Evolutionary conservation across 2,797 vertebrate species (phyloP).

Genomic region (Streptopelia turtur): DNA sequence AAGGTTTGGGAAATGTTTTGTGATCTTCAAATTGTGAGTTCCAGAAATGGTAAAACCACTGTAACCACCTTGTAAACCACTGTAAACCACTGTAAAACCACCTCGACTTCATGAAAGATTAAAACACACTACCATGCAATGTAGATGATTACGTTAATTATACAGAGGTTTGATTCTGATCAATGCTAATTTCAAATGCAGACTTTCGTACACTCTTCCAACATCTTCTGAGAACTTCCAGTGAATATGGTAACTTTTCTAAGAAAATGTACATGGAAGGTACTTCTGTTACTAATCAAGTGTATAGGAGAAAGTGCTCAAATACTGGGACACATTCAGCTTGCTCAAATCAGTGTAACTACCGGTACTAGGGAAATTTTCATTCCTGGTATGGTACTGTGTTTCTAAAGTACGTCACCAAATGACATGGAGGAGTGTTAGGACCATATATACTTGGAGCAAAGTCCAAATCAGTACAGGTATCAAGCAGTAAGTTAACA

Average conservation of each 20-base stretch:
- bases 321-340: neutral
- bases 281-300: neutral
- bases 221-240: neutral
- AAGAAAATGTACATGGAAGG: neutral
- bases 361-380: neutral
- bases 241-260: neutral
- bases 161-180: neutral
- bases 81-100: too few relatives aligned
- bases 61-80: neutral
- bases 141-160: neutral
- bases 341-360: neutral
- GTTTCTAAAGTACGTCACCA: neutral
- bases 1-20: neutral
- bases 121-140: neutral
- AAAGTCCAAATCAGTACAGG: neutral
- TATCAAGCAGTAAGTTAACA: neutral
- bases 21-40: neutral
- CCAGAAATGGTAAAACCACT: neutral
- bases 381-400: neutral
- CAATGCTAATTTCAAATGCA: neutral
- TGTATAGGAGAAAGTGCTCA: neutral
- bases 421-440: neutral
- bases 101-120: neutral
- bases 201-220: neutral
- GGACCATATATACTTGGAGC: neutral